Percentiles rank a stretch among this genome's conserved stretches.
phyloP scores from a whole-genome alignment of 2,113 vertebrate genomes.

The Embiotoca jacksoni region DNA sequence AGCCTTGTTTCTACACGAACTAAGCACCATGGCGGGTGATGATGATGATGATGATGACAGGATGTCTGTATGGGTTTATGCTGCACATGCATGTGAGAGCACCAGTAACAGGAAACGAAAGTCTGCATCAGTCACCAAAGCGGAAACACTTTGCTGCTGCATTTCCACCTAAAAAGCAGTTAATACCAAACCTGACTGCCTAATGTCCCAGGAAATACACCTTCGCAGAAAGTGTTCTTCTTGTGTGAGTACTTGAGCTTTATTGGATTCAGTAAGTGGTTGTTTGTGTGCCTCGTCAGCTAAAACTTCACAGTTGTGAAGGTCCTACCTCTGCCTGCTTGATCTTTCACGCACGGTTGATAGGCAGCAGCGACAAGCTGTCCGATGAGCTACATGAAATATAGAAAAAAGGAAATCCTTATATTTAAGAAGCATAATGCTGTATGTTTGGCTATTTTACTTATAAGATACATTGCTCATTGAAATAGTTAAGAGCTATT shows the following conservation, averaged over 20 bases:
- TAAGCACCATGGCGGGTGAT: not conserved
- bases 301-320: too few species aligned
- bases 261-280: conserved; percentile 3
- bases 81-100: not conserved
- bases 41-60: not conserved
- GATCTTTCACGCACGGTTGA: conserved; percentile 27
- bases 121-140: not conserved
- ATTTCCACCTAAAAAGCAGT: conserved; percentile 16
- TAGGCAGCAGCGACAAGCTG: conserved; percentile 2
- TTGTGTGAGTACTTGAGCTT: conserved; percentile 8
- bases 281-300: conserved; percentile 13
- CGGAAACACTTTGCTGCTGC: not conserved
- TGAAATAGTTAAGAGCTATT: too few species aligned
- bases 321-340: not conserved
- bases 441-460: too few species aligned
- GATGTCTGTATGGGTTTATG: conserved; percentile 12
- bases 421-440: not conserved
- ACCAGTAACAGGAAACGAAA: conserved; percentile 29
- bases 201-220: conserved; percentile 42
- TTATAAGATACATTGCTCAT: not conserved
- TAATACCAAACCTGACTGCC: conserved; percentile 23
- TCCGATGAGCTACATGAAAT: not conserved
- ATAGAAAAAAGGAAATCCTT: not conserved
- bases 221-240: conserved; percentile 23
- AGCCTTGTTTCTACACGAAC: not conserved